A percentile compares a stretch with the other conserved stretches of the same genome.
These are phyloP conservation scores for Takifugu ocellatus DNA, from an alignment of 2,797 vertebrate genomes.

Conservation along the genomic window DNA sequence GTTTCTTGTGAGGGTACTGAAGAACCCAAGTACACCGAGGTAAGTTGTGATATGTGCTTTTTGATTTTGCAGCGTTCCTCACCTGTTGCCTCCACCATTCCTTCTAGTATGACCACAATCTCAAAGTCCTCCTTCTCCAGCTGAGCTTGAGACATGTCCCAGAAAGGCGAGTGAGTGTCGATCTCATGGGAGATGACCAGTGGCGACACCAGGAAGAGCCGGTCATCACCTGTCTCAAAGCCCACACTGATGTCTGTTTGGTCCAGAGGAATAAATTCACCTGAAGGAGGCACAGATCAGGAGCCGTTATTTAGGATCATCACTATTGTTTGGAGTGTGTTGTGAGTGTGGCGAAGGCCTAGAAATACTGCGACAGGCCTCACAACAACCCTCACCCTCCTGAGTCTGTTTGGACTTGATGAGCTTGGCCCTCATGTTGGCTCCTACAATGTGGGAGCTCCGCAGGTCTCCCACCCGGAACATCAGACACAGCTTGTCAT, in stretches of 20 bases:
- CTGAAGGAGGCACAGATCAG: slow-evolving; percentile 37
- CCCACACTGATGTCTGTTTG: slow-evolving; percentile 98
- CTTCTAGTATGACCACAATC: slow-evolving; percentile 97
- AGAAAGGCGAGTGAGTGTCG: slow-evolving; percentile 86
- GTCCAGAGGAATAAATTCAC: slow-evolving; percentile 96
- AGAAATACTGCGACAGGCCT: background rate
- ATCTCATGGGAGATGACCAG: slow-evolving; percentile 97
- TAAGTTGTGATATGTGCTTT: too few species aligned
- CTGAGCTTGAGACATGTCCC: slow-evolving; percentile 90
- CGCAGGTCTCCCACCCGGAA: slow-evolving; percentile 95
- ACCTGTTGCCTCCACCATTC: slow-evolving; percentile 98
- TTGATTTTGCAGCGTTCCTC: slow-evolving; percentile 16
- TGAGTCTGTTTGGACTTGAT: slow-evolving; percentile 98
- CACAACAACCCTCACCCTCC: slow-evolving; percentile 75
- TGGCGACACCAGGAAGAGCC: slow-evolving; percentile 94
- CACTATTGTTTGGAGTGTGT: too few species aligned
- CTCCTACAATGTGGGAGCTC: slow-evolving; percentile 95
- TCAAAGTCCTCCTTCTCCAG: slow-evolving; percentile 95
- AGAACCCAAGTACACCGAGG: too few species aligned
- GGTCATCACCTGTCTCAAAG: slow-evolving; percentile 94
- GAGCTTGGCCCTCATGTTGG: slow-evolving; percentile 96
- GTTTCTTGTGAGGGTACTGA: too few species aligned
- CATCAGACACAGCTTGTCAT: slow-evolving; percentile 94
- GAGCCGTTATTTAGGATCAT: background rate
- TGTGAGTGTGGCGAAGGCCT: too few species aligned